Base-by-base conservation (phyloP, 2,888 invertebrate genomes). In the Macrosoma leucophasiata region DNA sequence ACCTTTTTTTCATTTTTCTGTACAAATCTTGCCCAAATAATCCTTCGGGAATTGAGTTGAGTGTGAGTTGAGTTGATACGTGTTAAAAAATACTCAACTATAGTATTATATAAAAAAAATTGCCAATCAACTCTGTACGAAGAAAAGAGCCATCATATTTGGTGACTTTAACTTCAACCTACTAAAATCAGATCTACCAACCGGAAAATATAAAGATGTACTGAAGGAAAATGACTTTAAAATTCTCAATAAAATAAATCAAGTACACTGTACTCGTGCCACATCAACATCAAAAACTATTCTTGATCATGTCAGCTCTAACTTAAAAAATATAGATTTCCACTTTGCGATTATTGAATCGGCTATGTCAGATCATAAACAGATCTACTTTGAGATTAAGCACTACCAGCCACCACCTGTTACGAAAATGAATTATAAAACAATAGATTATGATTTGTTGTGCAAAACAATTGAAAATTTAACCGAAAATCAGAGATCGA, bases 281-380 rank as follows among this genome's bases (percentile, higher is more conserved):
- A 45, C 40, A 0, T 13, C 13, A 4, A 33, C 19, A 6, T 30
- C 29, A 15, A 36, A 39, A 10, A 28, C 42, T 3, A 22, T 46
- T 8, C 13, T 46, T 25, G 49, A 49, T 21, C 46, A 48, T 15
- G 23, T 46, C 1, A 34, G 31, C 12, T 26, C 42, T 7, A 44
- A 42, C 8, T 8, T 46, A 13, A 31, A 13, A 12, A 15, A 40
- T 7, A 23, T 36, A 8, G 4, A 15, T 2, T 43, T 44, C n/a
- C 24, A 40, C 13, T 12, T 48, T 6, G 23, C 46, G 7, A 27
- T 48, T 6, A 29, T 43, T 13, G 39, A 41, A 8, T 29, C 39
- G 9, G 8, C 33, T 6, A 23, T 40, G 24, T 42, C 36, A 26
- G 20, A 33, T 8, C 28, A 35, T 21, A 38, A 33, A 23, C 24